Conservation (phyloP, 2,113 vertebrate genomes). For the Cynocephalus volans region DNA sequence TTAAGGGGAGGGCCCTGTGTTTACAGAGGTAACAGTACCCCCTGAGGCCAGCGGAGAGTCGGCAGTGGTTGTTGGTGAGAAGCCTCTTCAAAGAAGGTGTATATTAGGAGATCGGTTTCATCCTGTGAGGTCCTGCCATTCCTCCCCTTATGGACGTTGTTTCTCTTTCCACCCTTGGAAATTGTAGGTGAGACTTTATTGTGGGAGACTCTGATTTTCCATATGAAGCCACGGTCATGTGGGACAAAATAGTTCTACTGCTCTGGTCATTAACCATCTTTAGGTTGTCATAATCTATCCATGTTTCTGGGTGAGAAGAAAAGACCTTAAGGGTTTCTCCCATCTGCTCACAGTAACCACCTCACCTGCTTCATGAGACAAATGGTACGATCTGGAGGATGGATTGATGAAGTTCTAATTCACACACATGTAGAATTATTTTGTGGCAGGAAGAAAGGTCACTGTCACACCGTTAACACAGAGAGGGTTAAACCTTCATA, state of each 20-base stretch:
- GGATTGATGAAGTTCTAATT: neutral
- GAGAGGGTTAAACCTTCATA: neutral
- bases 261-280: neutral
- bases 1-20: neutral
- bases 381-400: neutral
- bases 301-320: neutral
- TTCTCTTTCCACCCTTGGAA: neutral
- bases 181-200: neutral
- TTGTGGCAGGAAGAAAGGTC: slow-evolving; percentile 46
- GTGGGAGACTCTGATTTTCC: neutral
- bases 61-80: neutral
- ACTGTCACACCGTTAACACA: neutral
- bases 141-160: neutral
- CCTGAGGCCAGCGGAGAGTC: neutral
- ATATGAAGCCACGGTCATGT: neutral
- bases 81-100: neutral
- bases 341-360: neutral
- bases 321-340: neutral
- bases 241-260: neutral
- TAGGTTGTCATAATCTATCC: neutral
- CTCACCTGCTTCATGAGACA: neutral
- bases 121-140: rapidly evolving
- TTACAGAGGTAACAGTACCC: neutral
- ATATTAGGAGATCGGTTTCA: too few relatives aligned
- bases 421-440: neutral